phyloP scores from a whole-genome alignment of 2,113 vertebrate species.

The Caranx ignobilis region DNA sequence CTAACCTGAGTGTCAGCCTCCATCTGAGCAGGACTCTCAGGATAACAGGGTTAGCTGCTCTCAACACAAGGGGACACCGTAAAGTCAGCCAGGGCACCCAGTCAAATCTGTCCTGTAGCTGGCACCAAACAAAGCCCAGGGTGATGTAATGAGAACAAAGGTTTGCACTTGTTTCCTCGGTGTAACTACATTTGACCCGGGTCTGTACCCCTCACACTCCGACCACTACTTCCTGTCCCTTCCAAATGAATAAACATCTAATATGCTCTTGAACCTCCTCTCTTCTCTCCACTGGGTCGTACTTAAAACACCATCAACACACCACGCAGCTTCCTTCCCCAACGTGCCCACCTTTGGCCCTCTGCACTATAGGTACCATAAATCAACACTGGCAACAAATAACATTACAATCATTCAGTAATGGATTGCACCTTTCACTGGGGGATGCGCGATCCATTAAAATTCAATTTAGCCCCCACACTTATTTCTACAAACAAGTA shows the following conservation, averaged over 20 bases:
- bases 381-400: slow-evolving; percentile 81
- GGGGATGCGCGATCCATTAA: slow-evolving; percentile 88
- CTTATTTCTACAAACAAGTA: slow-evolving; percentile 87
- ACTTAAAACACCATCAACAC: slow-evolving; percentile 76
- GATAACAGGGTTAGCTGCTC: slow-evolving; percentile 39
- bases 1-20: slow-evolving; percentile 54
- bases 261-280: slow-evolving; percentile 29
- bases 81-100: slow-evolving; percentile 21
- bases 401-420: slow-evolving; percentile 89
- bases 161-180: not conserved
- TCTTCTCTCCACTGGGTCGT: slow-evolving; percentile 39
- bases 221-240: slow-evolving; percentile 14
- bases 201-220: not conserved
- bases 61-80: slow-evolving; percentile 15
- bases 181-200: slow-evolving; percentile 37
- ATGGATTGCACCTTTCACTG: slow-evolving; percentile 89
- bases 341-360: slow-evolving; percentile 75
- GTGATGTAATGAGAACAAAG: not conserved
- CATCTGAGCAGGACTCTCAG: slow-evolving; percentile 42
- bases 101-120: not conserved
- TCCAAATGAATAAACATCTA: slow-evolving; percentile 54
- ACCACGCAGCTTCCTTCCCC: slow-evolving; percentile 66
- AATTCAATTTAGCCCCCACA: slow-evolving; percentile 90
- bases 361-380: slow-evolving; percentile 65
- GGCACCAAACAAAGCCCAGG: not conserved